A percentile compares a stretch with the other conserved stretches of the same genome.
Conservation (phyloP, 2,888 invertebrate species). For the Trissonchulus latispiculum region DNA sequence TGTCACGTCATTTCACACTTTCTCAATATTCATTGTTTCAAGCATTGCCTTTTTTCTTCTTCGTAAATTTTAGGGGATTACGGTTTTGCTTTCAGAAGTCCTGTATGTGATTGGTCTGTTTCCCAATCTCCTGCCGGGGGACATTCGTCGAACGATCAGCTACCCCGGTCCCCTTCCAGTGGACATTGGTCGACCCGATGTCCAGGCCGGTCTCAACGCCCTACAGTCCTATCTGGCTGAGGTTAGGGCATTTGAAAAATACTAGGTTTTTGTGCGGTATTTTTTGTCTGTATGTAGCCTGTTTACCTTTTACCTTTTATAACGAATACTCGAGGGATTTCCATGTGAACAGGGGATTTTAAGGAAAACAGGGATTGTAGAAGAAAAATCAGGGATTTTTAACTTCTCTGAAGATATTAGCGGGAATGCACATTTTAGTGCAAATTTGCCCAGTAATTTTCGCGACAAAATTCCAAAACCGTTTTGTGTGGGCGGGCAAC, state of each 20-base stretch:
- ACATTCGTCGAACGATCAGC: conserved; percentile 49
- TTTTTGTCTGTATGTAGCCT: no score
- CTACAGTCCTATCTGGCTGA: conserved; percentile 79
- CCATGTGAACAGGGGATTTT: no score
- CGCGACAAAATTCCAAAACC: no score
- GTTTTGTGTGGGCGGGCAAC: no score
- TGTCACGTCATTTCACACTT: conserved; percentile 1
- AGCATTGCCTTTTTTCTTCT: conserved; percentile 21
- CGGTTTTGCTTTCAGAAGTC: conserved; percentile 57
- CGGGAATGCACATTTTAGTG: no score
- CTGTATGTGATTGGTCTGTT: conserved; percentile 87
- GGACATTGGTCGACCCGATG: conserved; percentile 45
- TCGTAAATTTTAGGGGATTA: conserved; percentile 10
- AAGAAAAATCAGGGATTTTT: no score
- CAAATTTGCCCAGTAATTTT: no score
- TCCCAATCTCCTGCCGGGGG: conserved; percentile 67
- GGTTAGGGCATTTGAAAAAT: conserved; percentile 49
- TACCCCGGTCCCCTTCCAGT: conserved; percentile 52
- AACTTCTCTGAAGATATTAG: no score
- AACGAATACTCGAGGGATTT: no score
- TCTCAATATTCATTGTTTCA: neutral
- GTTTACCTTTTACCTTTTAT: no score
- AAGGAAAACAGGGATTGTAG: no score
- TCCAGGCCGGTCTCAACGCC: conserved; percentile 69
- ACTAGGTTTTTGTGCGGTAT: no score